A percentile compares a stretch with the other conserved stretches of the same genome.
These are phyloP conservation scores for Apostichopus leukothele DNA, from an alignment of 53 echinoderm and acorn worm species.

Conservation along the genomic window DNA sequence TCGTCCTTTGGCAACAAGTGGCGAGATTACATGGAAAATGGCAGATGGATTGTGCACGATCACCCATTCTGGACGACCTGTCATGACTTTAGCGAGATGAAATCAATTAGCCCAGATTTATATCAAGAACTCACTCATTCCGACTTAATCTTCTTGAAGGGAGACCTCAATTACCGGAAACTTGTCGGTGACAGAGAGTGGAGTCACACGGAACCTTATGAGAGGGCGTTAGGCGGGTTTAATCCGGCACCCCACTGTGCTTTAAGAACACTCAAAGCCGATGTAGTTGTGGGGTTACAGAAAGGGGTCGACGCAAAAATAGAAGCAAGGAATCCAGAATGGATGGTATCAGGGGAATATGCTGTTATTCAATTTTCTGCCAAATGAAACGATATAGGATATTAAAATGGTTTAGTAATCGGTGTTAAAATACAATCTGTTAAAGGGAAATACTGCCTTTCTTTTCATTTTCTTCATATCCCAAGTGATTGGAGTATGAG, in stretches of 20 bases:
- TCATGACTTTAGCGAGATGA: conserved; percentile 76
- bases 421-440: too few relatives aligned
- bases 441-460: too few relatives aligned
- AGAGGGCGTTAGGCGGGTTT: conserved; percentile 76
- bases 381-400: background rate
- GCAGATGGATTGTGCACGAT: conserved; percentile 63
- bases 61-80: conserved; percentile 91
- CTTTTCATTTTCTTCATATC: too few relatives aligned
- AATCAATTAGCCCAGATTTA: conserved; percentile 68
- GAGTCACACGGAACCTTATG: conserved; percentile 83
- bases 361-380: conserved; percentile 83
- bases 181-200: conserved; percentile 80
- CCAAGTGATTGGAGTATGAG: too few relatives aligned
- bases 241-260: conserved; percentile 83
- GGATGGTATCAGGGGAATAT: conserved; percentile 81
- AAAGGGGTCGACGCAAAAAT: conserved; percentile 66
- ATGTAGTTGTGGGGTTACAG: conserved; percentile 75
- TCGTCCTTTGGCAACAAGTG: conserved; percentile 60
- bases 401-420: too few relatives aligned
- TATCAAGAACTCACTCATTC: conserved; percentile 68
- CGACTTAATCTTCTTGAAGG: conserved; percentile 77
- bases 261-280: conserved; percentile 80
- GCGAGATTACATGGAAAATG: conserved; percentile 50
- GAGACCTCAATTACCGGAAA: conserved; percentile 96
- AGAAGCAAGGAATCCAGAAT: conserved; percentile 59